A percentile compares a stretch with the other conserved stretches of the same genome.
phyloP scores from a whole-genome alignment of 30 jellyfish, hydroid and myxozoan genomes.

The Aurelia aurita region DNA sequence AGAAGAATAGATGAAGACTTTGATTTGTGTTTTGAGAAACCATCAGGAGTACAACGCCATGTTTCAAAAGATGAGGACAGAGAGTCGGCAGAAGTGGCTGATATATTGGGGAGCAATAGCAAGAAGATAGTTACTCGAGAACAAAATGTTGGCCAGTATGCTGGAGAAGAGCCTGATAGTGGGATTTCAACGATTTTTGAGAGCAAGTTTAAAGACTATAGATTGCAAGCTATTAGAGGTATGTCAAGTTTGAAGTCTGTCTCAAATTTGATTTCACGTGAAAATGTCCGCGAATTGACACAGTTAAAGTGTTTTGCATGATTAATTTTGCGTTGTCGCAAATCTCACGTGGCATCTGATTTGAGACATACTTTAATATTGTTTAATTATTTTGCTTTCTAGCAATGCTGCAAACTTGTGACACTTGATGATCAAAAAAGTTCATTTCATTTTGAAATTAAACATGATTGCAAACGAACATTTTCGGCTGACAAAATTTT shows the following conservation, averaged over 20 bases:
- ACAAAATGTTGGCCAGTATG: neutral
- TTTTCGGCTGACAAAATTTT: too few species aligned
- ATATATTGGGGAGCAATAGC: conserved; percentile 6
- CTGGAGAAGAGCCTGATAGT: neutral
- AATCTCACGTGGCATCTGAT: too few species aligned
- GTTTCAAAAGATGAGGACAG: conserved; percentile 6
- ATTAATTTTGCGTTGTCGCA: too few species aligned
- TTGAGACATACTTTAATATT: too few species aligned
- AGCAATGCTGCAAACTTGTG: too few species aligned
- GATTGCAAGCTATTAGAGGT: conserved; percentile 48
- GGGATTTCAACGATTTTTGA: neutral
- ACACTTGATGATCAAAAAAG: too few species aligned
- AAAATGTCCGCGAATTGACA: too few species aligned
- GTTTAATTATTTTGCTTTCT: too few species aligned
- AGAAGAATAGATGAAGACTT: conserved; percentile 55
- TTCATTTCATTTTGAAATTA: too few species aligned
- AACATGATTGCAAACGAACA: too few species aligned
- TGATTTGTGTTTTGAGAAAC: conserved; percentile 19
- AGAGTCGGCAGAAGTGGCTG: conserved; percentile 54
- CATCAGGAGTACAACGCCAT: neutral
- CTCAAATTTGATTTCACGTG: too few species aligned
- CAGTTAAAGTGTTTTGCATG: too few species aligned
- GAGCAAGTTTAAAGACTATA: conserved; percentile 39
- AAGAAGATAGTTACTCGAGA: conserved; percentile 11
- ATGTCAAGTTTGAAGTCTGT: neutral